Evolutionary conservation across 2,797 vertebrate genomes (phyloP).

Genomic region (Mastacembelus armatus): DNA sequence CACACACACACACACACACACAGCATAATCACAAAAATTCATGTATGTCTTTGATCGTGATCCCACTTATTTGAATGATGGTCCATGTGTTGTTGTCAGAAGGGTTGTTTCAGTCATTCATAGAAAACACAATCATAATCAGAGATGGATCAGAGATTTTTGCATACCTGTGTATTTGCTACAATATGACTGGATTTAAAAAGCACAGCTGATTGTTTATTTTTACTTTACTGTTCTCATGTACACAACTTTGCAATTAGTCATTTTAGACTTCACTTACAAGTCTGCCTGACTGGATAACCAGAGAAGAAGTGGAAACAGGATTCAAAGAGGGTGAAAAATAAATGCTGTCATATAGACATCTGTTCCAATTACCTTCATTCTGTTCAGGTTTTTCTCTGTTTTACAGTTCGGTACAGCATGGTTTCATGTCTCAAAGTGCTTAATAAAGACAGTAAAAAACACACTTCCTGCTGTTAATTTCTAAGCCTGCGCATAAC

Average conservation of each 20-base stretch:
- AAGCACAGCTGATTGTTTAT: slow-evolving; percentile 1
- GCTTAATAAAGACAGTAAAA: slow-evolving; percentile 54
- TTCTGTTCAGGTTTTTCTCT: slow-evolving; percentile 23
- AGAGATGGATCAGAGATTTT: not conserved
- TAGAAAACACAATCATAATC: not conserved
- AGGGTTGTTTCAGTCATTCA: slow-evolving; percentile 36
- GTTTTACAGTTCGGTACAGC: slow-evolving; percentile 31
- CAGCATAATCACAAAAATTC: slow-evolving; percentile 57
- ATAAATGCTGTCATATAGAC: slow-evolving; percentile 11
- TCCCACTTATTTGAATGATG: slow-evolving; percentile 64
- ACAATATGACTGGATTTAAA: slow-evolving; percentile 5
- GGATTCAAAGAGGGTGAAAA: slow-evolving; percentile 27
- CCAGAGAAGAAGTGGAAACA: slow-evolving; percentile 1
- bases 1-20: slow-evolving; percentile 11
- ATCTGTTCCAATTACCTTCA: slow-evolving; percentile 48
- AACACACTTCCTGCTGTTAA: slow-evolving; percentile 60
- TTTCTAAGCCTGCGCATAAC: slow-evolving; percentile 62
- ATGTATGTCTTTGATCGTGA: slow-evolving; percentile 72
- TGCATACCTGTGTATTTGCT: not conserved
- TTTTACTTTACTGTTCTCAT: slow-evolving; percentile 5
- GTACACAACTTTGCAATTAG: slow-evolving; percentile 12
- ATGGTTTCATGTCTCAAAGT: slow-evolving; percentile 55
- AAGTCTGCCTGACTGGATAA: slow-evolving; percentile 12
- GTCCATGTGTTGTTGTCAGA: slow-evolving; percentile 56
- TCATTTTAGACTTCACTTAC: not conserved